These are phyloP conservation scores for Henicopernis longicauda DNA, from an alignment of 2,113 vertebrate genomes.

Conservation along the genomic window DNA sequence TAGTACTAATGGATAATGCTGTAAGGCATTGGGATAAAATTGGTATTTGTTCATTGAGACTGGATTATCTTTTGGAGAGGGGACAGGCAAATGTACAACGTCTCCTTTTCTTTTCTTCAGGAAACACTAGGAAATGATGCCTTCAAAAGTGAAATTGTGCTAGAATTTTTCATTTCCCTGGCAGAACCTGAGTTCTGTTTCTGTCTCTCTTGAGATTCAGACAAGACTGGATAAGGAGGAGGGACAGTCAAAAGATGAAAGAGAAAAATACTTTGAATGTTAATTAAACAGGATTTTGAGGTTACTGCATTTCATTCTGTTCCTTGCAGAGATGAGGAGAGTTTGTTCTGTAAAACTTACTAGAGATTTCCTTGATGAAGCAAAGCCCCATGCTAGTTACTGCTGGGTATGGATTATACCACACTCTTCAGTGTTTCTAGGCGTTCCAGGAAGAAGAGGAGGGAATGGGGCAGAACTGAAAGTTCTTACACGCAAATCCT, in stretches of 20 bases:
- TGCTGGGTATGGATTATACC: not conserved
- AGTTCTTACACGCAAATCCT: not conserved
- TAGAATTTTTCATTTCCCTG: not conserved
- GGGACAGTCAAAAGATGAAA: not conserved
- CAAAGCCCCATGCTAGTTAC: not conserved
- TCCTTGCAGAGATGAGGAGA: not conserved
- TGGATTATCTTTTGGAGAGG: not conserved
- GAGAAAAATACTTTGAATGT: not conserved
- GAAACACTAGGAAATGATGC: not conserved
- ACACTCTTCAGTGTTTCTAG: not conserved
- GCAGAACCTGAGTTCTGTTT: not conserved
- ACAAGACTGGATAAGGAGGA: not conserved
- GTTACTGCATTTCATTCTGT: not conserved
- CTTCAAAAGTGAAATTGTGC: not conserved
- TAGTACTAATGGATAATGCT: not conserved
- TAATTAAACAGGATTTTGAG: not conserved
- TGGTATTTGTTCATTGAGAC: not conserved
- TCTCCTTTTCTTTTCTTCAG: not conserved
- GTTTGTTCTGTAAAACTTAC: not conserved
- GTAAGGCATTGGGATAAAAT: not conserved
- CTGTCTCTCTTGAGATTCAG: not conserved
- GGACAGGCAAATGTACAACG: not conserved
- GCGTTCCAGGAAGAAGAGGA: not conserved
- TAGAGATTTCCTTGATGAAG: not conserved
- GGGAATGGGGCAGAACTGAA: not conserved